phyloP scores from a whole-genome alignment of 2,888 invertebrate species.

The Patella pellucida region DNA sequence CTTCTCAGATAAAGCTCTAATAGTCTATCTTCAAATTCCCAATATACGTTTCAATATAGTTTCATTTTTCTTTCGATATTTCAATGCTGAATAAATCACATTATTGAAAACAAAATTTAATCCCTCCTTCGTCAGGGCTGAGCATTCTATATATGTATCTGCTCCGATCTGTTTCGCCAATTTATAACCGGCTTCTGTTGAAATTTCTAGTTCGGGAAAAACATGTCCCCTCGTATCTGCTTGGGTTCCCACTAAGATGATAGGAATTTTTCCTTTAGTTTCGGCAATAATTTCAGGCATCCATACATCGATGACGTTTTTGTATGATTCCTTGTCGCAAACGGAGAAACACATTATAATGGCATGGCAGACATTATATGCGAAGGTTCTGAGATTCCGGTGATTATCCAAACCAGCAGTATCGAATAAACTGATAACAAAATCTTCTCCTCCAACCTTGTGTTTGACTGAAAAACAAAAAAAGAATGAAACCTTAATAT shows the following conservation, averaged over 20 bases:
- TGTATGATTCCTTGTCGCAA: constrained; percentile 54
- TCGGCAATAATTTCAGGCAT: constrained; percentile 54
- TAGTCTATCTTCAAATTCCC: constrained; percentile 27
- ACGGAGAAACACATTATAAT: constrained; percentile 57
- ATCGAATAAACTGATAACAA: constrained; percentile 56
- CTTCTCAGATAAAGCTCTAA: no score
- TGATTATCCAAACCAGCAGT: constrained; percentile 50
- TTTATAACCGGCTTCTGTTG: constrained; percentile 40
- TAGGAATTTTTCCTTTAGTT: constrained; percentile 45
- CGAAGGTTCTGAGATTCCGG: not conserved
- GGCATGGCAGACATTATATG: constrained; percentile 41
- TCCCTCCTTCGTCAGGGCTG: constrained; percentile 42
- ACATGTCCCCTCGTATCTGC: constrained; percentile 48
- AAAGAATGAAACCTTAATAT: constrained; percentile 8
- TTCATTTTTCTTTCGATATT: constrained; percentile 41
- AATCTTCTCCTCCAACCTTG: constrained; percentile 52
- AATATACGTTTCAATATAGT: constrained; percentile 40
- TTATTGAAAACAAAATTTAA: constrained; percentile 49
- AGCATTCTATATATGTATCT: constrained; percentile 51
- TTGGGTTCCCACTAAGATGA: constrained; percentile 57
- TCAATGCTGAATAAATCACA: constrained; percentile 45
- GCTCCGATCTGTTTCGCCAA: constrained; percentile 48
- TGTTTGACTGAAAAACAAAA: constrained; percentile 40
- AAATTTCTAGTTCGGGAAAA: constrained; percentile 45
- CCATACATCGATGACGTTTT: constrained; percentile 52